A percentile compares a stretch with the other conserved stretches of the same genome.
Conservation (phyloP, 2,888 invertebrate species). For the Agonopterix alstromeriana region DNA sequence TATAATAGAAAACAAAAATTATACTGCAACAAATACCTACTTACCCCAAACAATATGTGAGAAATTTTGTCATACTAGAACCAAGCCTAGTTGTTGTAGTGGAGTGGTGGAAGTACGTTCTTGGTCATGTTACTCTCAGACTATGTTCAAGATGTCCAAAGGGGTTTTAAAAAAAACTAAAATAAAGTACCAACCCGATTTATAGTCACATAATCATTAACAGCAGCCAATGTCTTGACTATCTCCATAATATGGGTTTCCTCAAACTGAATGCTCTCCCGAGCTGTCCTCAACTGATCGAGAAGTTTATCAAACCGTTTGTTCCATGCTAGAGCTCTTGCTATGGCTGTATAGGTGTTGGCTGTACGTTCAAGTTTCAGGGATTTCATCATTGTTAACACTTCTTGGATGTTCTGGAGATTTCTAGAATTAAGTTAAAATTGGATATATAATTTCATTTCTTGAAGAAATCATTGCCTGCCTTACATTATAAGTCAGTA, state of each 20-base stretch:
- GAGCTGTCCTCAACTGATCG: conserved; percentile 44
- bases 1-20: neutral
- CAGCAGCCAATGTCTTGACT: conserved; percentile 49
- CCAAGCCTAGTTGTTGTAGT: no score
- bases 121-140: no score
- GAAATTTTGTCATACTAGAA: no score
- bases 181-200: conserved; percentile 31
- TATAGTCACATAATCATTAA: conserved; percentile 35
- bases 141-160: no score
- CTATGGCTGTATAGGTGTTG: conserved; percentile 68
- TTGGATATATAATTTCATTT: no score
- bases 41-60: no score
- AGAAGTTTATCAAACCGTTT: conserved; percentile 41
- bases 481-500: no score
- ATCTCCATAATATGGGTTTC: conserved; percentile 68
- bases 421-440: conserved; percentile 30
- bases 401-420: conserved; percentile 55
- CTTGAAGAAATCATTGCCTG: no score
- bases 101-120: neutral
- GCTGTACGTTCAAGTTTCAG: conserved; percentile 62
- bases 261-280: conserved; percentile 34
- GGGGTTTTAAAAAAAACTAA: neutral
- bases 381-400: conserved; percentile 76
- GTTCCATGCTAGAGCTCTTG: conserved; percentile 68
- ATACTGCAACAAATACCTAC: neutral